phyloP scores from a whole-genome alignment of 2,888 invertebrate species.

The Amiota minor region DNA sequence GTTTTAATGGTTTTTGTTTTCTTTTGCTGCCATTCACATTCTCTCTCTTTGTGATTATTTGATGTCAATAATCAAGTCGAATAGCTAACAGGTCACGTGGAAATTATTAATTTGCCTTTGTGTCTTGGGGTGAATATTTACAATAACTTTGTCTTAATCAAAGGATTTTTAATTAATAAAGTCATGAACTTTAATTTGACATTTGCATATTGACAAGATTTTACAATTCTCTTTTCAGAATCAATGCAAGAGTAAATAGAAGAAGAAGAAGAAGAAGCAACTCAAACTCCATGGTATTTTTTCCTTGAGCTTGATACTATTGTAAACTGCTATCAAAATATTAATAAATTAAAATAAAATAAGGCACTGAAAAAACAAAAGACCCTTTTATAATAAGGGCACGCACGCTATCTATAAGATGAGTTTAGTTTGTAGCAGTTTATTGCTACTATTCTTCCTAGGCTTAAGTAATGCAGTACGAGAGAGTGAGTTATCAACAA shows the following conservation, averaged over 20 bases:
- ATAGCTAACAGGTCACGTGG: conserved; percentile 32
- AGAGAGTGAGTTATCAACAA: conserved; percentile 54
- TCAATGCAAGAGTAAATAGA: too few relatives aligned
- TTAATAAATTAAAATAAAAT: background rate
- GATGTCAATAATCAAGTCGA: conserved; percentile 22
- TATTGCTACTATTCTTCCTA: conserved; percentile 48
- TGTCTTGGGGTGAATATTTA: background rate
- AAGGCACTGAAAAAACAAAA: background rate
- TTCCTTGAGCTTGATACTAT: too few relatives aligned
- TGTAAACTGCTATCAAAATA: too few relatives aligned
- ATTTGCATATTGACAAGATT: too few relatives aligned
- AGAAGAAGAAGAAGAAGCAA: too few relatives aligned
- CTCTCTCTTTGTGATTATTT: background rate
- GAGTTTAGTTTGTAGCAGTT: background rate
- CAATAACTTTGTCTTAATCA: background rate
- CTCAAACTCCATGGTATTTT: too few relatives aligned
- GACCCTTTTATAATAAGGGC: background rate
- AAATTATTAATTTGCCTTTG: conserved; percentile 30
- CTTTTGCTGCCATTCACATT: too few relatives aligned
- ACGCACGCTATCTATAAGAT: background rate
- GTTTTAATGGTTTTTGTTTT: background rate
- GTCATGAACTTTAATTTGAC: too few relatives aligned
- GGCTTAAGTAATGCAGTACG: conserved; percentile 50
- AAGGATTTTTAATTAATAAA: too few relatives aligned
- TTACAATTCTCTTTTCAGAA: too few relatives aligned